A percentile compares a stretch with the other conserved stretches of the same genome.
These are phyloP conservation scores for Gobius niger DNA, from an alignment of 2,113 vertebrate genomes.

Conservation along the genomic window DNA sequence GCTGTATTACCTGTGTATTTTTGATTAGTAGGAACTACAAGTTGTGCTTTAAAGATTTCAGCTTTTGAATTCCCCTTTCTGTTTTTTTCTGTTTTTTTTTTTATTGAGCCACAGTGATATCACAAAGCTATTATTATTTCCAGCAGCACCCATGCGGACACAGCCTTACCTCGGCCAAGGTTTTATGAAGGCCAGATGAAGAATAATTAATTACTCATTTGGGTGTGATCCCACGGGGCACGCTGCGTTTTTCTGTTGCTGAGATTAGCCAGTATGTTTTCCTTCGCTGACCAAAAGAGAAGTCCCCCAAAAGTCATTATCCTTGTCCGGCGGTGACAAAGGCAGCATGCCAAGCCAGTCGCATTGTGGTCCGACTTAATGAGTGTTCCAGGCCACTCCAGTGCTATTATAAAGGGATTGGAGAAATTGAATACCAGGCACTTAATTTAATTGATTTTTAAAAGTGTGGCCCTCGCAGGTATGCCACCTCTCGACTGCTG, in stretches of 20 bases:
- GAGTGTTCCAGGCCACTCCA: slow-evolving; percentile 56
- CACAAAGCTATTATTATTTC: slow-evolving; percentile 48
- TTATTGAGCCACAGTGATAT: slow-evolving; percentile 24
- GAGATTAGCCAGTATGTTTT: slow-evolving; percentile 40
- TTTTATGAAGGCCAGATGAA: slow-evolving; percentile 68
- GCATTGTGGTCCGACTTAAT: slow-evolving; percentile 60
- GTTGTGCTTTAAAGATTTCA: background rate
- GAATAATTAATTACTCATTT: slow-evolving; percentile 73
- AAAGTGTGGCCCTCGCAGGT: slow-evolving; percentile 39
- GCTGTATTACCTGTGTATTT: background rate
- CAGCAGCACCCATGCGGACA: slow-evolving; percentile 48
- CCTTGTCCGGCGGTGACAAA: slow-evolving; percentile 49
- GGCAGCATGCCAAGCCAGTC: slow-evolving; percentile 53
- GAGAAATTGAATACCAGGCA: slow-evolving; percentile 55
- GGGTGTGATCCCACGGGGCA: slow-evolving; percentile 58
- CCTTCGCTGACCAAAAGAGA: slow-evolving; percentile 44
- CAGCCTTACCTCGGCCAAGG: slow-evolving; percentile 57
- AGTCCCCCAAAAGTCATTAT: slow-evolving; percentile 35
- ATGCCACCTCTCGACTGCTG: slow-evolving; percentile 39
- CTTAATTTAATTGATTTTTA: slow-evolving; percentile 66
- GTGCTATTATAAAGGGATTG: slow-evolving; percentile 52
- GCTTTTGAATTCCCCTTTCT: background rate
- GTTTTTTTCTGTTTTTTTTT: background rate
- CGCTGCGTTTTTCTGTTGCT: slow-evolving; percentile 21
- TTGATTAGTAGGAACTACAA: background rate